Evolutionary conservation across 2,888 invertebrate species (phyloP).

Genomic region (Lasioglossum lativentre): DNA sequence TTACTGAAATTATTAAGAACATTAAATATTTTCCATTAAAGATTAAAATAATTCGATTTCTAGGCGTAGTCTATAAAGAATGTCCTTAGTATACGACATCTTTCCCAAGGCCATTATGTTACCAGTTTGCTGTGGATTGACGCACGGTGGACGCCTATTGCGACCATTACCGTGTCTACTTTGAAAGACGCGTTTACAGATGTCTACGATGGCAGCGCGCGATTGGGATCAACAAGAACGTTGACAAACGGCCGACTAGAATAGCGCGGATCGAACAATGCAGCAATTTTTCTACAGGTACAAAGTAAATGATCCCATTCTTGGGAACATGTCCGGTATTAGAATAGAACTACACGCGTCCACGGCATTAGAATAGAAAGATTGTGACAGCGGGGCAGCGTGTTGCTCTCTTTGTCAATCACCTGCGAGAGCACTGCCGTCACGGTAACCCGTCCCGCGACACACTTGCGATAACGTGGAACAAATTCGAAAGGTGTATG

Average conservation of each 20-base stretch:
- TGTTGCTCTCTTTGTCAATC: conserved; percentile 50
- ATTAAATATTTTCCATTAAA: too few relatives aligned
- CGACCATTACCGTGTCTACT: background rate
- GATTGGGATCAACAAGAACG: background rate
- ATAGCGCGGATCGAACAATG: conserved; percentile 1
- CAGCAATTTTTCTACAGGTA: background rate
- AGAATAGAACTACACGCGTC: conserved; percentile 3
- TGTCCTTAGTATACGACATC: background rate
- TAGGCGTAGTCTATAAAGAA: background rate
- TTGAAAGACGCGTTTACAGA: background rate
- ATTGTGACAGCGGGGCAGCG: conserved; percentile 27
- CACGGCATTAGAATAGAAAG: background rate
- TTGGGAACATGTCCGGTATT: background rate
- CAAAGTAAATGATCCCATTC: conserved; percentile 8
- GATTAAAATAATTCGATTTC: too few relatives aligned
- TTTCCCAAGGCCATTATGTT: background rate
- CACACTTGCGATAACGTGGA: conserved; percentile 19
- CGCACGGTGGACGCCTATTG: background rate
- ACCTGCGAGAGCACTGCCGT: conserved; percentile 15
- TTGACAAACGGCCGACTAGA: background rate
- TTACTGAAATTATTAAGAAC: too few relatives aligned
- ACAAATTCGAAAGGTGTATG: conserved; percentile 21
- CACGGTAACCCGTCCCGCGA: conserved; percentile 4
- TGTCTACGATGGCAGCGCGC: background rate
- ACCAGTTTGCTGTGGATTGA: background rate